Evolutionary conservation across 2,113 vertebrate species (phyloP), one percentile per base, ranked within the genome.

Genomic region (Sakesphorus luctuosus): DNA sequence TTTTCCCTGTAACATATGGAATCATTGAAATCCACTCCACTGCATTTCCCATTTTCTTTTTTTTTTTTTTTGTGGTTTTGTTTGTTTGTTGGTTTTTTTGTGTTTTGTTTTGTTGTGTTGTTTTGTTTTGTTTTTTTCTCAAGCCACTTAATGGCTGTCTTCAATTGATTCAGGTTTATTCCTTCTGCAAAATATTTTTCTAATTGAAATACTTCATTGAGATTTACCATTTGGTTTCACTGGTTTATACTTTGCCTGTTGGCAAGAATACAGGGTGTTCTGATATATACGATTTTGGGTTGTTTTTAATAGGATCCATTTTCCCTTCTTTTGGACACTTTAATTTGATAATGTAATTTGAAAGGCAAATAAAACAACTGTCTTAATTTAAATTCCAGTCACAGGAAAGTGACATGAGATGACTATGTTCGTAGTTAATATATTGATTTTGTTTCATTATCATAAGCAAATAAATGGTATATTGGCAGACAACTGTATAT

Each of bases 141-240:
- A 52, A 38, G 21, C 0, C 0, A 44, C 8, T 28, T 46, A 46
- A 78, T 67, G n/a, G 2, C 6, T 85, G 0, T 29, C 16, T 81
- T 74, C 15, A 53, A 12, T 19, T 52, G 8, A 2, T 63, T 35
- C 5, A 40, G 13, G 24, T 29, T 59, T 72, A 4, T n/a, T 63
- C 55, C 4, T 68, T 53, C 44, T 47, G 18, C 12, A 36, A 77
- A 68, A 49, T 1, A 26, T 17, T 35, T 69, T 68, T 68, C 28
- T 1, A 19, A 26, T 24, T 50, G 10, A 91, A 80, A 77, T 50
- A 50, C 2, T 26, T 87, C 0, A 23, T 25, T 82, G 24, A 79
- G 63, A 81, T 66, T 52, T 69, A 16, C 3, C 2, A 4, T 80
- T 73, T 43, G 7, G 16, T 81, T 18, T 71, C 18, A 43, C 13